Evolutionary conservation across 2,113 vertebrate species (phyloP).

Genomic region (Hemibates koningsi): DNA sequence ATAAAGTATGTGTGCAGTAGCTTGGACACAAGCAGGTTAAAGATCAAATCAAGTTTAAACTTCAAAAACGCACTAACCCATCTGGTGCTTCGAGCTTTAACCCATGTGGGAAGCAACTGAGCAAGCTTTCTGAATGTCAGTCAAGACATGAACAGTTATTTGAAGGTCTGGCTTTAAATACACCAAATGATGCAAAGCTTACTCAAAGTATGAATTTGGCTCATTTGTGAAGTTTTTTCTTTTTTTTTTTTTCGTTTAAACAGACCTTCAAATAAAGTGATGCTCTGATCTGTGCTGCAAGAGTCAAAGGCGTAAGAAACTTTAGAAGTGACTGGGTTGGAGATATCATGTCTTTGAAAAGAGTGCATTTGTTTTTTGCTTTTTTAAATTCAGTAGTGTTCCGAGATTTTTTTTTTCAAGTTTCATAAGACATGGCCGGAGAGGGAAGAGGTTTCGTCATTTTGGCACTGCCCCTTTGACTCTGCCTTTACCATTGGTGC

Average conservation of each 20-base stretch:
- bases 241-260: not conserved
- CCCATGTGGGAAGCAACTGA: slow-evolving; percentile 6
- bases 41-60: not conserved
- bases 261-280: slow-evolving; percentile 67
- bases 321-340: not conserved
- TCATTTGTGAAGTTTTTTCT: not conserved
- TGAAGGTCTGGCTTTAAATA: slow-evolving; percentile 48
- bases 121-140: slow-evolving; percentile 47
- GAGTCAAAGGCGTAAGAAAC: slow-evolving; percentile 38
- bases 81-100: slow-evolving; percentile 41
- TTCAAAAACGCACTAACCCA: slow-evolving; percentile 29
- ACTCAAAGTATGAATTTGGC: not conserved
- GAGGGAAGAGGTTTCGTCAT: slow-evolving; percentile 11
- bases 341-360: slow-evolving; percentile 6
- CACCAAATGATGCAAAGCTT: not conserved
- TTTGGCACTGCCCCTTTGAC: slow-evolving; percentile 32
- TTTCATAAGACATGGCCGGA: slow-evolving; percentile 28
- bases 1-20: not conserved
- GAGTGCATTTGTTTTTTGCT: not conserved
- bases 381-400: not conserved
- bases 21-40: not conserved
- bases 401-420: not conserved
- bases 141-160: slow-evolving; percentile 60
- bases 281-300: slow-evolving; percentile 15
- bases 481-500: slow-evolving; percentile 43